phyloP scores from a whole-genome alignment of 2,797 vertebrate species.

The Agapornis canus region DNA sequence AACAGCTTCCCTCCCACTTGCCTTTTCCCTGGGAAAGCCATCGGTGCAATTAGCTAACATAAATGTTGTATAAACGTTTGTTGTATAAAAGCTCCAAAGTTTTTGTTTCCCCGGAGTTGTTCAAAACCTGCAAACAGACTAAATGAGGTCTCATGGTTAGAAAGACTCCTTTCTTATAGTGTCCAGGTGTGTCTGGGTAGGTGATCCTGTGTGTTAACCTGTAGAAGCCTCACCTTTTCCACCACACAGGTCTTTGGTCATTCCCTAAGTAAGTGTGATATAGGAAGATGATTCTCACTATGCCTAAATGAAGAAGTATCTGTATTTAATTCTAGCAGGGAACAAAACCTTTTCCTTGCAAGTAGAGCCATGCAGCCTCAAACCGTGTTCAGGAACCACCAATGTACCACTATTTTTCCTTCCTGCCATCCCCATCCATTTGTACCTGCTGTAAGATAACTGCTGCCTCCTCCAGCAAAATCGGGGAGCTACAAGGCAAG shows the following conservation, averaged over 20 bases:
- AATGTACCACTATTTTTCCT: neutral
- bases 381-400: neutral
- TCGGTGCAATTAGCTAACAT: neutral
- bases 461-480: neutral
- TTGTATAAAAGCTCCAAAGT: neutral
- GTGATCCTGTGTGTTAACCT: neutral
- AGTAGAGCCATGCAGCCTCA: neutral
- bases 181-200: neutral
- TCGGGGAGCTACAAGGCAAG: neutral
- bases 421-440: neutral
- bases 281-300: neutral
- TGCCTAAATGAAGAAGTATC: neutral
- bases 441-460: neutral
- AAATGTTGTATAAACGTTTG: neutral
- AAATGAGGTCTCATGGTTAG: neutral
- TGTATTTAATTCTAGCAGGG: neutral
- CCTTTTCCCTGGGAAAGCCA: neutral
- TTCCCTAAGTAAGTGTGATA: neutral
- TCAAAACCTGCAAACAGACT: neutral
- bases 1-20: neutral
- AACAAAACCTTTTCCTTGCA: neutral
- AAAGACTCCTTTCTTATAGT: neutral
- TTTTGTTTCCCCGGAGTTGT: neutral
- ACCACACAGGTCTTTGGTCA: neutral
- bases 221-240: neutral